Percentiles rank a stretch among this genome's conserved stretches.
These are phyloP conservation scores for Ophion slaviceki DNA, from an alignment of 2,888 invertebrate genomes.

Conservation along the genomic window DNA sequence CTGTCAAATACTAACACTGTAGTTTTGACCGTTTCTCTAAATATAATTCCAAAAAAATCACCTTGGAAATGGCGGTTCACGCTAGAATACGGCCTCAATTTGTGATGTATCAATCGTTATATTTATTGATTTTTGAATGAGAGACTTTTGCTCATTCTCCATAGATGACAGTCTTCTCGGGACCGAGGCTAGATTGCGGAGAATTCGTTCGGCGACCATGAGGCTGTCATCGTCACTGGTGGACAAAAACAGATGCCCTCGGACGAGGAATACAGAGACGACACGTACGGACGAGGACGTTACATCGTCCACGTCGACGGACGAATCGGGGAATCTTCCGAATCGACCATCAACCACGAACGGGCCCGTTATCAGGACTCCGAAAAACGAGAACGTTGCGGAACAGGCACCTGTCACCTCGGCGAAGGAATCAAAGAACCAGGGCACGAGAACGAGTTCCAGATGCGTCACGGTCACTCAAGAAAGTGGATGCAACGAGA, in stretches of 20 bases:
- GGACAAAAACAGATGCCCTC: constrained; percentile 31
- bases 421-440: constrained; percentile 47
- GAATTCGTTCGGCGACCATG: constrained; percentile 82
- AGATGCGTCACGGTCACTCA: constrained; percentile 33
- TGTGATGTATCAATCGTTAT: background rate
- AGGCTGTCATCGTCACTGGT: constrained; percentile 67
- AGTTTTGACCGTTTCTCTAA: too few relatives aligned
- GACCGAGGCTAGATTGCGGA: constrained; percentile 80
- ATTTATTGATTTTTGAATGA: too few relatives aligned
- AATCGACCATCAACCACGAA: constrained; percentile 73
- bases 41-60: too few relatives aligned
- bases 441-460: constrained; percentile 47
- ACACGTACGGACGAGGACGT: constrained; percentile 67
- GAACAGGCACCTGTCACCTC: constrained; percentile 36
- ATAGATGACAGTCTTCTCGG: constrained; percentile 82
- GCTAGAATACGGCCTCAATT: background rate
- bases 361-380: constrained; percentile 41
- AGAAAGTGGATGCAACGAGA: constrained; percentile 64
- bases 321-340: constrained; percentile 74
- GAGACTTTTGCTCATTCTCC: constrained; percentile 33
- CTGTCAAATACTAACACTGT: too few relatives aligned
- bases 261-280: constrained; percentile 27
- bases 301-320: constrained; percentile 67
- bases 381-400: constrained; percentile 26
- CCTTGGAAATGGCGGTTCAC: too few relatives aligned